Percentiles rank a stretch among this genome's conserved stretches.
Conservation (phyloP, 64 coral and sea anemone genomes). For the Hydrozoanthus tunicans region DNA sequence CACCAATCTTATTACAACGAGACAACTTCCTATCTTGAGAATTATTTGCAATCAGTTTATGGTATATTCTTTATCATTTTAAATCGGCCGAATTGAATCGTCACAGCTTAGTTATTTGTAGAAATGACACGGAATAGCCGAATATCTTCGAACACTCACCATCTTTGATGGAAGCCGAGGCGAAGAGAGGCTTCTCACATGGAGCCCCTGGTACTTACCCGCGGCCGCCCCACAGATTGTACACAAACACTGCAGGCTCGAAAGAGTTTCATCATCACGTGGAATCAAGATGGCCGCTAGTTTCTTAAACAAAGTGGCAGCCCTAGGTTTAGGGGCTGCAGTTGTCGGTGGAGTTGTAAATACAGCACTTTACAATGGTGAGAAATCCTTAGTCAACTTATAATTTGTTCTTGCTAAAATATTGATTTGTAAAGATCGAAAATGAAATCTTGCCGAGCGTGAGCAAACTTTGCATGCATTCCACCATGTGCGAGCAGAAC, state of each 20-base stretch:
- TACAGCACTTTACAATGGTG: conserved; percentile 96
- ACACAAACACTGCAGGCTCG: conserved; percentile 61
- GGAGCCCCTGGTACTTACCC: conserved; percentile 70
- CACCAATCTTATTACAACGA: neutral
- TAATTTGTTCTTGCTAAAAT: neutral
- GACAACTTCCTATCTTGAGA: neutral
- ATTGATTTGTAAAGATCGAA: neutral
- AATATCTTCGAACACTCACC: conserved; percentile 43
- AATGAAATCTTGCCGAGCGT: neutral
- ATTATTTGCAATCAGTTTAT: neutral
- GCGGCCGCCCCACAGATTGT: conserved; percentile 62
- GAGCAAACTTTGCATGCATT: neutral
- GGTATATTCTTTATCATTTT: neutral
- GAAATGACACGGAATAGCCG: neutral
- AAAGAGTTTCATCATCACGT: conserved; percentile 88
- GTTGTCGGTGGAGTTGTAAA: conserved; percentile 91
- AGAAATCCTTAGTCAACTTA: neutral
- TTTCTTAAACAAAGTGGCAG: conserved; percentile 91
- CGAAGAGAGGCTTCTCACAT: conserved; percentile 82
- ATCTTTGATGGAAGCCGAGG: conserved; percentile 74
- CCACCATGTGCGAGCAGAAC: neutral
- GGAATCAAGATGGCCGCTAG: conserved; percentile 92
- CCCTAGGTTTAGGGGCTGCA: conserved; percentile 88
- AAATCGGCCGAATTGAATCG: neutral
- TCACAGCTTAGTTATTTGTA: neutral